These are phyloP conservation scores for Centroberyx gerrardi DNA, from an alignment of 2,797 vertebrate species.

Conservation along the genomic window DNA sequence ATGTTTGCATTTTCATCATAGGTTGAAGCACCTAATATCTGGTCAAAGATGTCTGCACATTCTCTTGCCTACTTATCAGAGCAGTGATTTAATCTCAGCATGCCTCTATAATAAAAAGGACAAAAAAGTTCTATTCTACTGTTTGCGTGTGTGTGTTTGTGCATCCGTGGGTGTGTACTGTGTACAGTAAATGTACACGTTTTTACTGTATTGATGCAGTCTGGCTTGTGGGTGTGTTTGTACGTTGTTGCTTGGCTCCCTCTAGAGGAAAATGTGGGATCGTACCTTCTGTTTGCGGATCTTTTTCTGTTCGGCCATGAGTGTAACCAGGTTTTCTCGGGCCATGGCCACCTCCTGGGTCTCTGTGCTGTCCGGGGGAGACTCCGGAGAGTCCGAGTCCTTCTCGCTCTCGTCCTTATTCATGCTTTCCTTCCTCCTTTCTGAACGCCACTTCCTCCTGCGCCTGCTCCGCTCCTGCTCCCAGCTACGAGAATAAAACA, in stretches of 20 bases:
- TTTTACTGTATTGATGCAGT: no score
- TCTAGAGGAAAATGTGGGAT: background rate
- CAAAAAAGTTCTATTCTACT: no score
- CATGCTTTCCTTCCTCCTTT: constrained; percentile 87
- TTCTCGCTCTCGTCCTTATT: constrained; percentile 90
- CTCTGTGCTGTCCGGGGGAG: constrained; percentile 86
- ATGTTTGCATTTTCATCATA: background rate
- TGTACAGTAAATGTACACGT: no score
- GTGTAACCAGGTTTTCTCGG: constrained; percentile 84
- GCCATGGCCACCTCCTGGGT: constrained; percentile 87
- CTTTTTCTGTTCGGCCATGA: constrained; percentile 89
- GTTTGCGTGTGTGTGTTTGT: no score
- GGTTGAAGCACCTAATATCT: no score
- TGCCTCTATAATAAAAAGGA: no score
- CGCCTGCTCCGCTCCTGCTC: constrained; percentile 87
- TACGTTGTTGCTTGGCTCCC: background rate
- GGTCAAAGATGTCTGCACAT: background rate
- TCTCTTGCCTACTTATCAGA: background rate
- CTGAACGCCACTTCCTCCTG: constrained; percentile 87
- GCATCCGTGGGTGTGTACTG: no score
- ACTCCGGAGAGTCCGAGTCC: constrained; percentile 88
- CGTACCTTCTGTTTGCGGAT: constrained; percentile 89
- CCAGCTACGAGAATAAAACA: constrained; percentile 82
- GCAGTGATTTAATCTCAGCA: no score
- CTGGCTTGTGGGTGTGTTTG: no score